phyloP scores from a whole-genome alignment of 2,113 vertebrate species.

The Gavia stellata region DNA sequence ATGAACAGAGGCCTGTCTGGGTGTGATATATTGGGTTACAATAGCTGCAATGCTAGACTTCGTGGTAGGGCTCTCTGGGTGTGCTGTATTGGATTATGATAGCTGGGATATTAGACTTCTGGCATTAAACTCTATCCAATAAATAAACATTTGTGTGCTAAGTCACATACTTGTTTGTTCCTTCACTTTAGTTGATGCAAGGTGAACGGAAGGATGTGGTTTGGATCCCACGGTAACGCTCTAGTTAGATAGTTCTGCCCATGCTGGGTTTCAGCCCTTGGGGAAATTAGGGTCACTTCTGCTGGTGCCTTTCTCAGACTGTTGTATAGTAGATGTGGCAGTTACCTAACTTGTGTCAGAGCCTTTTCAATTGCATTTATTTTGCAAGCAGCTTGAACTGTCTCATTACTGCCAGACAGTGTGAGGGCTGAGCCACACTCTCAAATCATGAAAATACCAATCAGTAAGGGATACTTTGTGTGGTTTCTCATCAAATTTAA shows the following conservation, averaged over 20 bases:
- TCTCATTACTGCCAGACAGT: not conserved
- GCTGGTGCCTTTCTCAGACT: not conserved
- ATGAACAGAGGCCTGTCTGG: not conserved
- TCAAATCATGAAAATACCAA: not conserved
- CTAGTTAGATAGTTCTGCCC: not conserved
- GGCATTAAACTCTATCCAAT: not conserved
- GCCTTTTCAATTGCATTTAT: not conserved
- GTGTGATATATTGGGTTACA: not conserved
- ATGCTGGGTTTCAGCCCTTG: not conserved
- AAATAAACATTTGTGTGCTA: not conserved
- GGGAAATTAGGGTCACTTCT: not conserved
- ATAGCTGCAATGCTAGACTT: not conserved
- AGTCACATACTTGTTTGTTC: not conserved
- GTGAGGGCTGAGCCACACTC: not conserved
- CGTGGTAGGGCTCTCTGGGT: not conserved
- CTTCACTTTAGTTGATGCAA: not conserved
- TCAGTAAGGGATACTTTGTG: not conserved
- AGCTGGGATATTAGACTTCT: not conserved
- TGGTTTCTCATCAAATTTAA: not conserved
- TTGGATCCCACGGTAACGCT: not conserved
- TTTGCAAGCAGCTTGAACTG: not conserved
- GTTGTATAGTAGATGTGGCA: not conserved
- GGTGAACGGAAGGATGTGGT: not conserved
- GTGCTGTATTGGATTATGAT: not conserved
- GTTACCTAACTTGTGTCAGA: not conserved